These are phyloP conservation scores for Tetranychus cinnabarinus DNA, from an alignment of 1,140 invertebrate genomes.

Conservation along the genomic window DNA sequence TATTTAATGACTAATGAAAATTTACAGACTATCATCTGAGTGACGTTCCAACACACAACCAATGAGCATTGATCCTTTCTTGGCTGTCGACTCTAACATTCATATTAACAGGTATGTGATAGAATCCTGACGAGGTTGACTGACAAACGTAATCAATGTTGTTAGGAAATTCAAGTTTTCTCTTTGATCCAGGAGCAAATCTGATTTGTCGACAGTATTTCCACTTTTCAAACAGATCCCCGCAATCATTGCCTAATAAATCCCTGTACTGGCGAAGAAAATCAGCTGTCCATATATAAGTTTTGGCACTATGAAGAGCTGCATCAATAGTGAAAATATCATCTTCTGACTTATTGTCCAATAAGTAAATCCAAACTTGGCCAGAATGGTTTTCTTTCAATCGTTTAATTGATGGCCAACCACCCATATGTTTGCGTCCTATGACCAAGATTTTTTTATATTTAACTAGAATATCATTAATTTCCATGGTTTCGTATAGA, in stretches of 20 bases:
- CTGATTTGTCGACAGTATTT: background rate
- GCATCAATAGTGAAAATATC: background rate
- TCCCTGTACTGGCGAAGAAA: background rate
- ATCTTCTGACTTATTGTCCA: background rate
- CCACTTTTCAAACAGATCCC: background rate
- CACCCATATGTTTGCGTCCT: background rate
- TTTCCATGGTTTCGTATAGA: background rate
- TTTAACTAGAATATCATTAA: background rate
- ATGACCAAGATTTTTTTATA: background rate
- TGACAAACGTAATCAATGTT: background rate
- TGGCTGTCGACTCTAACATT: background rate
- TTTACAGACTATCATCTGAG: too few species aligned
- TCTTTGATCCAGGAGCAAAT: background rate
- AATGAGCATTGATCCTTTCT: too few species aligned
- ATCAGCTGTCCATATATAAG: background rate
- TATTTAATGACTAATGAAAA: too few species aligned
- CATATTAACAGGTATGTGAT: background rate
- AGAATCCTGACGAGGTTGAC: background rate
- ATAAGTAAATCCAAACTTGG: background rate
- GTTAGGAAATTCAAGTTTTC: background rate
- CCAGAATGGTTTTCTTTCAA: background rate
- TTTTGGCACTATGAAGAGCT: background rate
- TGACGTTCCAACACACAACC: too few species aligned
- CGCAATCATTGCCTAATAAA: background rate
- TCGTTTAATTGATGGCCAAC: background rate